Evolutionary conservation across 2,113 vertebrate species (phyloP).

Genomic region (Prionailurus viverrinus): DNA sequence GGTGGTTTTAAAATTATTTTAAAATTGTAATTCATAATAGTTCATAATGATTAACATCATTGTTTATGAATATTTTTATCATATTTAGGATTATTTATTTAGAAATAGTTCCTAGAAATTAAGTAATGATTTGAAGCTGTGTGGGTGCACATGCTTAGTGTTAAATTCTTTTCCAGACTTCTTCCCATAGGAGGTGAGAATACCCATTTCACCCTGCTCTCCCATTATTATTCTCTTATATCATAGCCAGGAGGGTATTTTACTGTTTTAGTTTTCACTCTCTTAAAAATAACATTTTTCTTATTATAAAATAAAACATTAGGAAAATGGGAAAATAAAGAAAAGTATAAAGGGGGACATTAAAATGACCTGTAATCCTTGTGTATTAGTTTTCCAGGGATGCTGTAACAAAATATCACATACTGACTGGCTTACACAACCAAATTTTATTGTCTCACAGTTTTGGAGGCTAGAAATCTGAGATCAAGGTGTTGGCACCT

Average conservation of each 20-base stretch:
- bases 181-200: neutral
- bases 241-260: neutral
- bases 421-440: neutral
- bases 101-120: neutral
- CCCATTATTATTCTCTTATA: neutral
- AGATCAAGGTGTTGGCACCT: neutral
- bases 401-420: neutral
- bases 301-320: constrained; percentile 19
- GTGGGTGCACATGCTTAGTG: neutral
- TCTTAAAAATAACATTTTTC: constrained; percentile 26
- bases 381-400: neutral
- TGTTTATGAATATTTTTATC: neutral
- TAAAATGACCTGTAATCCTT: neutral
- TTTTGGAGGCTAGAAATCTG: neutral
- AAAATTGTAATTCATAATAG: neutral
- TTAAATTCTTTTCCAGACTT: constrained; percentile 21
- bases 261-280: neutral
- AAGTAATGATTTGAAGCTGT: neutral
- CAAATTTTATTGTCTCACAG: neutral
- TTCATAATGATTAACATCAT: neutral
- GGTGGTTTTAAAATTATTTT: neutral
- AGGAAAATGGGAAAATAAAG: neutral
- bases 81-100: neutral
- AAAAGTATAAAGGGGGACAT: neutral
- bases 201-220: neutral